Evolutionary conservation across 2,888 invertebrate species (phyloP), one percentile per base, ranked within the genome.

Genomic region (Chloroclystis v-ata): DNA sequence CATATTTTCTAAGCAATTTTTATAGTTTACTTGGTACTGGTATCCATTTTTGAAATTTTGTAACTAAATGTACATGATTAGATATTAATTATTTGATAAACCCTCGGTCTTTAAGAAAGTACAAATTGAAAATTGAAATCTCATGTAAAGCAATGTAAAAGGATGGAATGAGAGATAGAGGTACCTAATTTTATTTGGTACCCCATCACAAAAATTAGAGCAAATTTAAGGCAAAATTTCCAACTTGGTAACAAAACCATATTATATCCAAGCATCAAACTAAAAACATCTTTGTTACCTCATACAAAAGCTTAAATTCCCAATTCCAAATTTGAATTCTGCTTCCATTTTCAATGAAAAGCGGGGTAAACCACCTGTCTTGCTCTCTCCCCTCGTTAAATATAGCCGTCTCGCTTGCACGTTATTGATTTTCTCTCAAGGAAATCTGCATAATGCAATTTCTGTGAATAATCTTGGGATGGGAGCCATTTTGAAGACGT

Each of bases 401-500:
- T 44, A 55, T 39, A 46, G 16, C 38, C 35, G 43, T 57, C 56
- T 51, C 57, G 35, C 13, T 61, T 50, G 28, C 29, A 32, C 43
- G 32, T 38, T 61, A 60, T 60, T 60, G 60, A 60, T 61, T 60
- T 61, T 60, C 59, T 49, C n/a, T 14, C 28, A 32, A 47, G 41
- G 14, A 51, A 57, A 56, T 61, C 57, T 59, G 59, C 61, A 61
- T 61, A 59, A 30, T 52, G 55, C 57, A 54, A 57, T 56, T 58
- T 14, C 49, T 37, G 30, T 39, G 42, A 29, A 47, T 45, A 47
- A 56, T 56, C 38, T 53, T 38, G 42, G 28, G 57, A 55, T 55
- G 53, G 30, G 28, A 10, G 24, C 28, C 30, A 40, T 49, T 35
- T 43, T 28, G 26, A 14, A 35, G 28, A 5, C 9, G 20, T 4